A percentile compares a stretch with the other conserved stretches of the same genome.
Conservation (phyloP, 2,888 invertebrate species). For the Cephus nigrinus region DNA sequence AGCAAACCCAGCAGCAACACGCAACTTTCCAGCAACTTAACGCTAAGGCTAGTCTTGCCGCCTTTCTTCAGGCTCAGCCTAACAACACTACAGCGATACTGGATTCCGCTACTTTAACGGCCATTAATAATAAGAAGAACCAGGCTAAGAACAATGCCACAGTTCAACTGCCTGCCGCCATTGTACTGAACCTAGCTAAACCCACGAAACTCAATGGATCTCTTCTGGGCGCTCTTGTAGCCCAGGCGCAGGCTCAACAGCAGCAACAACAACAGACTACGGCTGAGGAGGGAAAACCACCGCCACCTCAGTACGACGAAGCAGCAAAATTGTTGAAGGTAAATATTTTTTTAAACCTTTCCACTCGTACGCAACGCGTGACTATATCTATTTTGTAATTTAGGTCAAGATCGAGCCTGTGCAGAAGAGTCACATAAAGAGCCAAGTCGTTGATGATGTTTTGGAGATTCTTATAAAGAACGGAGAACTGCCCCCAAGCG, state of each 20-base stretch:
- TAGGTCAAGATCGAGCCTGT: slow-evolving; percentile 64
- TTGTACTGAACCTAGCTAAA: slow-evolving; percentile 60
- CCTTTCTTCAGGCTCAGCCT: slow-evolving; percentile 65
- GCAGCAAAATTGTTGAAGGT: slow-evolving; percentile 72
- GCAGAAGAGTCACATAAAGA: slow-evolving; percentile 68
- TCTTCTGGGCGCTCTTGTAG: slow-evolving; percentile 57
- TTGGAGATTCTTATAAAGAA: slow-evolving; percentile 93
- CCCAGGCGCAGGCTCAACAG: slow-evolving; percentile 59
- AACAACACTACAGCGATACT: slow-evolving; percentile 57
- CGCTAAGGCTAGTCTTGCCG: slow-evolving; percentile 67
- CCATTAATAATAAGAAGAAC: slow-evolving; percentile 64
- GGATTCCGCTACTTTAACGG: slow-evolving; percentile 59
- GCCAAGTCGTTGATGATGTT: slow-evolving; percentile 91
- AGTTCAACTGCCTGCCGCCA: slow-evolving; percentile 61
- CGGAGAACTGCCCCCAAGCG: slow-evolving; percentile 91
- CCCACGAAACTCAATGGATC: slow-evolving; percentile 61
- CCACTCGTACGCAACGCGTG: not conserved
- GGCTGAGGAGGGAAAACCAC: slow-evolving; percentile 68
- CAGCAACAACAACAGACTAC: slow-evolving; percentile 50
- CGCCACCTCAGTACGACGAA: slow-evolving; percentile 79
- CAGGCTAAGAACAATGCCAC: slow-evolving; percentile 59
- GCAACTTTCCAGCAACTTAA: slow-evolving; percentile 62
- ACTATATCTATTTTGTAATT: slow-evolving; percentile 11
- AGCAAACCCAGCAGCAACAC: slow-evolving; percentile 54
- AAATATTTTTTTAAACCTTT: slow-evolving; percentile 36